These are phyloP conservation scores for Antechinus stuartii DNA, from an alignment of 2,113 vertebrate species.

Conservation along the genomic window DNA sequence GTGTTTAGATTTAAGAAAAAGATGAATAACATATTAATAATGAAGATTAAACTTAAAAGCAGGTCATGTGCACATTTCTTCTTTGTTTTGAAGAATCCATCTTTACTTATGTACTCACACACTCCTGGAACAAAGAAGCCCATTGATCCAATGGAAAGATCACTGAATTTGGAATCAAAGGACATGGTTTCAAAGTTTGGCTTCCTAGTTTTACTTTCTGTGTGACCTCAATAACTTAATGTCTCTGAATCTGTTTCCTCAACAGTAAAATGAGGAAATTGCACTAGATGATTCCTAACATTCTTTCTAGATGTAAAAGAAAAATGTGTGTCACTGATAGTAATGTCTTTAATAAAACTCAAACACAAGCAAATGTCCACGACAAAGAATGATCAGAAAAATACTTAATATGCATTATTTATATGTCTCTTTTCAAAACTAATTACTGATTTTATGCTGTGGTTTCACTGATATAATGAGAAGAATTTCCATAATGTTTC, in stretches of 20 bases:
- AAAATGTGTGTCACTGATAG: not conserved
- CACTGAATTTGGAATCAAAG: not conserved
- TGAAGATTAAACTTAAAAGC: not conserved
- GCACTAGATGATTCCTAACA: not conserved
- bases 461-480: not conserved
- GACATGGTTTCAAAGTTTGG: not conserved
- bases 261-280: not conserved
- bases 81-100: not conserved
- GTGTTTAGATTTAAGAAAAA: not conserved
- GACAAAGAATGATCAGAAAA: not conserved
- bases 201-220: not conserved
- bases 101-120: not conserved
- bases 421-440: constrained; percentile 24
- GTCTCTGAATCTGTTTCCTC: not conserved
- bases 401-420: not conserved
- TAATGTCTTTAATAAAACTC: constrained; percentile 5
- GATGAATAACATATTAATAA: not conserved
- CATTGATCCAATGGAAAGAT: not conserved
- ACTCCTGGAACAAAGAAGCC: not conserved
- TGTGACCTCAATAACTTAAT: not conserved
- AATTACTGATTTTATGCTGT: not conserved
- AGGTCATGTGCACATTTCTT: not conserved
- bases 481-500: not conserved
- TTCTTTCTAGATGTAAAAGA: not conserved
- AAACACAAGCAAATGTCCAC: not conserved